Conservation (phyloP, 2,113 vertebrate genomes). For the Cyanoderma ruficeps region DNA sequence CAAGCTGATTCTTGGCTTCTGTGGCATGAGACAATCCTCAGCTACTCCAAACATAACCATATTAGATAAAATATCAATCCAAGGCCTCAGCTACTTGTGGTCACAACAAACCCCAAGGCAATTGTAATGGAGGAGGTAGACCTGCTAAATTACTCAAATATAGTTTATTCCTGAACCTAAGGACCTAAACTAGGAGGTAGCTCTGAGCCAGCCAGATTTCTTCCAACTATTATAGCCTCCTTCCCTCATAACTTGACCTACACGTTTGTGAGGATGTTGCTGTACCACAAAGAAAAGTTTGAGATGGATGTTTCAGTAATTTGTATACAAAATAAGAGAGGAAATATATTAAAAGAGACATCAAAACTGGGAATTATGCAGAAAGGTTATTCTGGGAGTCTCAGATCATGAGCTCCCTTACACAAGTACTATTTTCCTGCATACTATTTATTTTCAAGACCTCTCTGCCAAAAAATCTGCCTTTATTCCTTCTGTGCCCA, state of each 20-base stretch:
- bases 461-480: neutral
- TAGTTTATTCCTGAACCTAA: neutral
- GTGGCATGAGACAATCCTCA: neutral
- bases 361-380: neutral
- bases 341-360: neutral
- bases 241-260: neutral
- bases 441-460: neutral
- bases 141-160: neutral
- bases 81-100: neutral
- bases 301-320: neutral
- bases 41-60: neutral
- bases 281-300: neutral
- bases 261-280: neutral
- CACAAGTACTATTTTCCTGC: neutral
- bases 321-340: neutral
- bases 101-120: neutral
- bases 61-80: neutral
- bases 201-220: neutral
- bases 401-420: neutral
- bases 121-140: neutral
- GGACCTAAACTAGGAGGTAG: neutral
- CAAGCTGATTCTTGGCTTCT: constrained; percentile 5
- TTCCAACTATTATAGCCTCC: neutral
- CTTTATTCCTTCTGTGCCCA: neutral
- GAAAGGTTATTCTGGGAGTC: neutral